A percentile compares a stretch with the other conserved stretches of the same genome.
Evolutionary conservation across 2,113 vertebrate genomes (phyloP).

Genomic region (mouse (Mus musculus)): GRCm39 chr2:162427001-162427500

Average conservation of each 20-base stretch:
- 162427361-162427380: neutral
- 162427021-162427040: neutral
- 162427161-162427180: neutral
- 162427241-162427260: neutral
- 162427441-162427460: neutral
- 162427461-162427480: neutral
- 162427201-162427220: neutral
- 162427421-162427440: neutral
- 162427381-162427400: neutral
- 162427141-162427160: neutral
- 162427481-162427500: neutral
- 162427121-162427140: neutral
- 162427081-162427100: neutral
- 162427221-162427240: neutral
- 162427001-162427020: neutral
- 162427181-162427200: neutral
- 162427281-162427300: neutral
- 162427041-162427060: neutral
- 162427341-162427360: neutral
- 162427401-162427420: neutral
- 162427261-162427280: neutral
- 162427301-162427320: neutral
- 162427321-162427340: neutral
- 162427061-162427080: neutral
- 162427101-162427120: neutral